Percentiles rank a stretch among this genome's conserved stretches.
Conservation (phyloP, 2,888 invertebrate species). For the Dinocampus coccinellae region DNA sequence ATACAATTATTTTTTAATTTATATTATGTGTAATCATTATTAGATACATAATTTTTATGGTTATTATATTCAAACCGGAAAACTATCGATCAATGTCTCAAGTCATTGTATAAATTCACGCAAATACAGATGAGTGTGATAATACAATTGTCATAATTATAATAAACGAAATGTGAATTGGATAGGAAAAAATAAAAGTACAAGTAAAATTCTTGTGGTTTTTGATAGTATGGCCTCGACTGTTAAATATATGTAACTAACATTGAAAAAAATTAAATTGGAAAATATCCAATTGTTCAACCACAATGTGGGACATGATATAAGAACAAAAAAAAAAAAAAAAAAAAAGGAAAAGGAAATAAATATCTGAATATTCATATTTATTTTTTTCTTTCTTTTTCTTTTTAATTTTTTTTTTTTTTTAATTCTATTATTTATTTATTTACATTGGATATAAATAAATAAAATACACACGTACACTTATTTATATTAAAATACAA, state of each 20-base stretch:
- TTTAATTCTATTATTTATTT: background rate
- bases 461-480: background rate
- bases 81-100: conserved; percentile 28
- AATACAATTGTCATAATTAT: background rate
- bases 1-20: background rate
- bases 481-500: background rate
- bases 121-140: too few relatives aligned
- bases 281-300: background rate
- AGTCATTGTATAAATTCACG: background rate
- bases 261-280: background rate
- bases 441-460: background rate
- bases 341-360: too few relatives aligned
- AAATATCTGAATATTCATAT: too few relatives aligned
- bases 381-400: too few relatives aligned
- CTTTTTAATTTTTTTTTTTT: background rate
- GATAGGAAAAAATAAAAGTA: background rate
- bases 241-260: background rate
- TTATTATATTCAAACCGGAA: conserved; percentile 26
- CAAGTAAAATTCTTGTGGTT: background rate
- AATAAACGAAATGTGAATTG: background rate
- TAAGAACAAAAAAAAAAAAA: background rate
- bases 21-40: conserved; percentile 13
- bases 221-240: background rate
- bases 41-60: background rate
- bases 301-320: background rate